Base-by-base conservation (phyloP, 1,140 invertebrate species). In the Ips nitidus region DNA sequence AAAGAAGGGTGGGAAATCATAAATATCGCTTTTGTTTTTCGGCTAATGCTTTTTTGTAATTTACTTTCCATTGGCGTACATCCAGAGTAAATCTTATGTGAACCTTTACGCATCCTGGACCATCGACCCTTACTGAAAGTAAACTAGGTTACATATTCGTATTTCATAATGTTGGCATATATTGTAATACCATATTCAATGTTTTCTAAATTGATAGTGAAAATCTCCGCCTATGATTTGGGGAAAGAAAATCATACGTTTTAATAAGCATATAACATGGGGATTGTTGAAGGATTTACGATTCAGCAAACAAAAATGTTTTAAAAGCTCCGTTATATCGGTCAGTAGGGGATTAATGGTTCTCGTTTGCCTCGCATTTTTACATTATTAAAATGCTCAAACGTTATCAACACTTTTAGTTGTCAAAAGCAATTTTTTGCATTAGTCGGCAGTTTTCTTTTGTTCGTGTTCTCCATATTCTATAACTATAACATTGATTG, bases 11-110 rank as follows among this genome's bases (percentile, higher is more conserved):
- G 69, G 59, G 57, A 70, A 69, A 70, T 59, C 73, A 72, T 75
- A 75, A 75, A 75, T 75, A 72, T 57, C 70, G 55, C 69, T 71
- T 70, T 62, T 74, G 69, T 71, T 71, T 69, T 74, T 71, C 65
- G 6, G 68, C 70, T 75, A 75, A 75, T 69, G 72, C 62, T 69
- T 73, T 73, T 73, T 73, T 70, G 68, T 58, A 70, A 70, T 70
- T 45, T 70, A 6, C 37, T 5, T 7, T 7, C 45, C 60, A 62
- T 7, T n/a, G 60, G 43, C 42, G 60, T 47, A 62, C 4, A 4
- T 47, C 22, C 22, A 22, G 22, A 22, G 22, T n/a, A 47, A 47
- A 22, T 22, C 22, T 22, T 22, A 22, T 22, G 22, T 22, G 22
- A 22, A 22, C 22, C 22, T 22, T 22, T 22, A 22, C 22, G 22